Base-by-base conservation (phyloP, 1,140 invertebrate species). In the Heliconius nattereri region DNA sequence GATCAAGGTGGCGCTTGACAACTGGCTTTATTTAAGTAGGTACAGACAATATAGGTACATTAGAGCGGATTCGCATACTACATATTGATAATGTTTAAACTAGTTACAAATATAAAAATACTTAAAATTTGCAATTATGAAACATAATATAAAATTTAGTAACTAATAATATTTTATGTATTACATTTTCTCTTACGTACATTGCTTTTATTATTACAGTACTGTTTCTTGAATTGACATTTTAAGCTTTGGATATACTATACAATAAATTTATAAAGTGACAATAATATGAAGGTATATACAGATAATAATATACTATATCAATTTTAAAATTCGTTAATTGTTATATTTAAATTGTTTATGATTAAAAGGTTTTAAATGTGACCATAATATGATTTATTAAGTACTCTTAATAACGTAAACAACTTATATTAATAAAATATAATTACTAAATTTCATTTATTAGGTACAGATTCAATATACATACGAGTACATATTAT, bases 151-250 rank as follows among this genome's bases (percentile, higher is more conserved):
- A 66, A 66, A 52, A n/a, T 60, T 35, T 75, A 75, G 13, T 20
- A 74, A n/a, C 40, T 45, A 45, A 45, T 16, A 45, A 45, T 45
- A 52, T 52, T 70, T 45, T 76, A 66, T 66, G 23, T 66, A 66
- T 60, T 75, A 32, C 29, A 23, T 66, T 66, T 23, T 66, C 23
- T 29, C 60, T 66, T 66, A 66, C 60, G 60, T 75, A 76, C 57
- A 76, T 76, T 76, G 74, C 74, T 76, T 75, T 29, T 20, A 60
- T 57, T 60, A n/a, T 75, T 75, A 75, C 26, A 54, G 37, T 40
- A 70, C 60, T 26, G 60, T 66, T 66, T 29, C 29, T 45, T 70
- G 57, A 76, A 71, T 76, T 76, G 57, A 76, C 57, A 29, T 49
- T 71, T 45, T 35, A 76, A 70, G 40, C 66, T 76, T 71, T 19